A percentile compares a stretch with the other conserved stretches of the same genome.
These are phyloP conservation scores for Puntigrus tetrazona DNA, from an alignment of 2,113 vertebrate genomes.

Conservation along the genomic window DNA sequence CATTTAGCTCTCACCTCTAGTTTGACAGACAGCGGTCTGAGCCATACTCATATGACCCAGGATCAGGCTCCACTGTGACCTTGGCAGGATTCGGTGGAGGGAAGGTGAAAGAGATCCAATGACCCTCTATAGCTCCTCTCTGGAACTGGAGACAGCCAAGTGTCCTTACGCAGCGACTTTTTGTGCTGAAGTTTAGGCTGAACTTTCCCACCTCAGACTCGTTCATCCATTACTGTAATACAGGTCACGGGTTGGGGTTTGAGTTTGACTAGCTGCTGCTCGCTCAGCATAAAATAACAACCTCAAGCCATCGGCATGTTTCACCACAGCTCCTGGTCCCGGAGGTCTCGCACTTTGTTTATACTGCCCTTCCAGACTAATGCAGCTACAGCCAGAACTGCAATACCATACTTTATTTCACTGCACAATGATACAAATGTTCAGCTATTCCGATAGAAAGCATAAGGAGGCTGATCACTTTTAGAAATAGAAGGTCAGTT, in stretches of 20 bases:
- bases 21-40: conserved; percentile 14
- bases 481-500: not conserved
- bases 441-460: not conserved
- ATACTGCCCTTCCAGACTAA: not conserved
- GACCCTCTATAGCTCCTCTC: conserved; percentile 32
- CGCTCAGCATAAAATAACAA: conserved; percentile 15
- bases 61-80: conserved; percentile 31
- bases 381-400: not conserved
- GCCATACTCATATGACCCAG: conserved; percentile 13
- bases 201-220: not conserved
- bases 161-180: conserved; percentile 21
- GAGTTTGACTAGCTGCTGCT: conserved; percentile 14
- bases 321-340: not conserved
- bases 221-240: not conserved
- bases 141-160: conserved; percentile 26
- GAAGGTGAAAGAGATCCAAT: conserved; percentile 27
- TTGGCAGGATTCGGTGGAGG: not conserved
- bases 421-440: not conserved
- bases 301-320: conserved; percentile 1
- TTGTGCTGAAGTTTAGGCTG: not conserved
- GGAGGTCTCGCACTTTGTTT: not conserved
- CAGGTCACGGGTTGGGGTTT: not conserved
- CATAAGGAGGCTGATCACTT: not conserved
- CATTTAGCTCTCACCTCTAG: not conserved
- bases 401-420: not conserved